These are phyloP conservation scores for Neoascia interrupta DNA, from an alignment of 2,888 invertebrate genomes.

Conservation along the genomic window DNA sequence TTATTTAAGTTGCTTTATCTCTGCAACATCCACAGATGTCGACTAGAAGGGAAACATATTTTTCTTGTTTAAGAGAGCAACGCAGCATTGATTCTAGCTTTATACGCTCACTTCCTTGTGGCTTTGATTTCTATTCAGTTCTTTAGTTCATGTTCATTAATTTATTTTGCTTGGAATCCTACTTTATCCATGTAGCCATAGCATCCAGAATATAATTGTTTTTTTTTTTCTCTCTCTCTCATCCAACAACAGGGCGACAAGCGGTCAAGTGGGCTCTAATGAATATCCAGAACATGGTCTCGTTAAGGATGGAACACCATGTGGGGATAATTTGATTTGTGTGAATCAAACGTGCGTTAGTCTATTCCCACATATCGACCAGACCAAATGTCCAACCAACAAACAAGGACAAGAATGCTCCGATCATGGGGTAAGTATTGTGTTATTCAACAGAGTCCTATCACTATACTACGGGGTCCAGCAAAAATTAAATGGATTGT, in stretches of 20 bases:
- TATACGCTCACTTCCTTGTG: no score
- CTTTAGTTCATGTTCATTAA: slow-evolving; percentile 3
- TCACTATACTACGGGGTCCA: no score
- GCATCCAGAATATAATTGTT: slow-evolving; percentile 32
- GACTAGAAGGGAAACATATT: no score
- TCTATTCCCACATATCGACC: slow-evolving; percentile 90
- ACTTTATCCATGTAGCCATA: not conserved
- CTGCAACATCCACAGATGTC: no score
- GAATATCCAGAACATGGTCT: slow-evolving; percentile 90
- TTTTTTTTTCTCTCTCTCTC: slow-evolving; percentile 3
- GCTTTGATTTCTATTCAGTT: slow-evolving; percentile 8
- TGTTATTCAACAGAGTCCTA: no score
- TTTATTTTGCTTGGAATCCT: slow-evolving; percentile 2
- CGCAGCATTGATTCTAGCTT: no score
- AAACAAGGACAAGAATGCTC: slow-evolving; percentile 95
- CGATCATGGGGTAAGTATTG: slow-evolving; percentile 92
- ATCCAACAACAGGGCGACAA: slow-evolving; percentile 84
- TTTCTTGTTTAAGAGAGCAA: no score
- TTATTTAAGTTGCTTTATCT: no score
- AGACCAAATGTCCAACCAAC: slow-evolving; percentile 93
- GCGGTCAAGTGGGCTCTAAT: slow-evolving; percentile 83
- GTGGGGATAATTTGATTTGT: slow-evolving; percentile 95
- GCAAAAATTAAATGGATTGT: not conserved
- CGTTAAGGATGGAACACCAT: slow-evolving; percentile 95
- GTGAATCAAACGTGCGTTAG: slow-evolving; percentile 95